A percentile compares a stretch with the other conserved stretches of the same genome.
These are phyloP conservation scores for Thunnus maccoyii DNA, from an alignment of 2,113 vertebrate species.

Conservation along the genomic window DNA sequence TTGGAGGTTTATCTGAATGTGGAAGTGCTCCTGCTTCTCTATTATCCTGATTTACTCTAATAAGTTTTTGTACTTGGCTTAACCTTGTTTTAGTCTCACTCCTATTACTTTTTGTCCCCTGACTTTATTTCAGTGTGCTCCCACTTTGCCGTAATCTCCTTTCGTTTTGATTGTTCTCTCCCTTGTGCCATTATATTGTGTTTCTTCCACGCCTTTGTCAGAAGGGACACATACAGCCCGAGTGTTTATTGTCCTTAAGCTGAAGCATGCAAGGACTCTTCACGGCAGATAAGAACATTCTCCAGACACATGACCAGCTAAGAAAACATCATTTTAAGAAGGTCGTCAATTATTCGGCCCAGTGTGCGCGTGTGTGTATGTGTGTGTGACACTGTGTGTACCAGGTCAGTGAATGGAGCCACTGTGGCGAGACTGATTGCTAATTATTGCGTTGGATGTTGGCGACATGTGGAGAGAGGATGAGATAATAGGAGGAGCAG, in stretches of 20 bases:
- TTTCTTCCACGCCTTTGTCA: conserved; percentile 12
- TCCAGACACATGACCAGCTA: conserved; percentile 32
- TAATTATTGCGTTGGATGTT: conserved; percentile 73
- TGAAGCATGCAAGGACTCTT: conserved; percentile 39
- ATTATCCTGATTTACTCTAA: conserved; percentile 30
- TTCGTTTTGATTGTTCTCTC: conserved; percentile 38
- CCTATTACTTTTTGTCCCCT: background rate
- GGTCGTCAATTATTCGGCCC: conserved; percentile 6
- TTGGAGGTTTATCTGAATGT: background rate
- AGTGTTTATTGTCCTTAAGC: conserved; percentile 37
- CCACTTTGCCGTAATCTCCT: conserved; percentile 39
- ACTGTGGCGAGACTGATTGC: conserved; percentile 66
- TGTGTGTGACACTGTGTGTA: conserved; percentile 19
- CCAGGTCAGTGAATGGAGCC: conserved; percentile 61
- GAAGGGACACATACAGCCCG: conserved; percentile 3
- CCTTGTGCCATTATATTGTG: conserved; percentile 34
- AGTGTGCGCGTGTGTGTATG: conserved; percentile 15
- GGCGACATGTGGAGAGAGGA: conserved; percentile 55
- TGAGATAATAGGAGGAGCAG: conserved; percentile 42
- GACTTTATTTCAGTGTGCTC: conserved; percentile 17
- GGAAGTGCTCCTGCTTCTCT: background rate
- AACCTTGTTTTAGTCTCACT: conserved; percentile 37
- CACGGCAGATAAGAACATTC: conserved; percentile 55
- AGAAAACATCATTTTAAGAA: conserved; percentile 21
- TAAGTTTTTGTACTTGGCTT: conserved; percentile 13